A percentile compares a stretch with the other conserved stretches of the same genome.
Evolutionary conservation across 2,797 vertebrate species (phyloP).

Genomic region (Cephalopachus bancanus): DNA sequence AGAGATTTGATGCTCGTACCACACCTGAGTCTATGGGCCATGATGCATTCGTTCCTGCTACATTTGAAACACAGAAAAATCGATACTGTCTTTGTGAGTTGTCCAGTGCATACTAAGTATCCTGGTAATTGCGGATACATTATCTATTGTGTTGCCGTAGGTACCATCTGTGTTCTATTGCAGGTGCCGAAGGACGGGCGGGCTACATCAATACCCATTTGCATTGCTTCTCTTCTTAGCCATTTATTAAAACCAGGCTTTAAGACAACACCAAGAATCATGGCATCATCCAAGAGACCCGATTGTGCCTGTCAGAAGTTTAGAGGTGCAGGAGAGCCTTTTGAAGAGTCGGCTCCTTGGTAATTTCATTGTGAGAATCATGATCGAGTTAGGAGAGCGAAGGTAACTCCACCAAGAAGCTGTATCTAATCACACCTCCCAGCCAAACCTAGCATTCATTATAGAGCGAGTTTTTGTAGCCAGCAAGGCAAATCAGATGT

Average conservation of each 20-base stretch:
- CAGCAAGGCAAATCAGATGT: not conserved
- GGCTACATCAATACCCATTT: not conserved
- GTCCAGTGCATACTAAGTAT: not conserved
- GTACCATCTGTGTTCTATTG: not conserved
- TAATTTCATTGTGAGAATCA: fast-evolving
- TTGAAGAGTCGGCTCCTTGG: not conserved
- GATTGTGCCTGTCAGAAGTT: not conserved
- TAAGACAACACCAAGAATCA: not conserved
- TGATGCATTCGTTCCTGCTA: conserved; percentile 8
- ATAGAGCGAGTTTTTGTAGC: not conserved
- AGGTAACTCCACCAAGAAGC: not conserved
- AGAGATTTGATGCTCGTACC: not conserved
- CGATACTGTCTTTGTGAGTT: not conserved
- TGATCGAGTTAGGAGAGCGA: fast-evolving
- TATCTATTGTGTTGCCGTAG: not conserved
- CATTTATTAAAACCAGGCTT: conserved; percentile 17
- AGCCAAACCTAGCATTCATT: not conserved
- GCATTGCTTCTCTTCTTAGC: not conserved
- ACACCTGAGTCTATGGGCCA: not conserved
- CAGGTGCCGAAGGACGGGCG: not conserved
- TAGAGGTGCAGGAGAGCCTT: not conserved
- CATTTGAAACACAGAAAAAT: not conserved
- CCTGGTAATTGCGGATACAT: not conserved
- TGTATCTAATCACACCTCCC: not conserved
- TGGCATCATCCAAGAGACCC: not conserved